Conservation (phyloP, 2,797 vertebrate species). For the Pipistrellus kuhlii region DNA sequence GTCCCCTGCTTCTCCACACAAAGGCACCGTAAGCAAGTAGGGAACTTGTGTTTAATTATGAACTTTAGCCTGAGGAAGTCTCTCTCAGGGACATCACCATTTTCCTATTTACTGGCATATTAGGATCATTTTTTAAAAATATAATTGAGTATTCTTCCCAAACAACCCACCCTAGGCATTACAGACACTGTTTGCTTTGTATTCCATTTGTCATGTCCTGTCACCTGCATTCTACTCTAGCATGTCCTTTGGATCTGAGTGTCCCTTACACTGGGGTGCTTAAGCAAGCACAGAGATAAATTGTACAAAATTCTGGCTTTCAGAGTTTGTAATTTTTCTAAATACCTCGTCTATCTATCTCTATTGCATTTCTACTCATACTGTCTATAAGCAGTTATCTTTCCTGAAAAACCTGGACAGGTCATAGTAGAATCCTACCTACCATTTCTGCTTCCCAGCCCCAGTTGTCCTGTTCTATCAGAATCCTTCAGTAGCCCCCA, state of each 20-base stretch:
- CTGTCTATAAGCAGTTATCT: neutral
- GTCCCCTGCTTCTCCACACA: too few relatives aligned
- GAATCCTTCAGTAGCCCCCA: neutral
- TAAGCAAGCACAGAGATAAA: neutral
- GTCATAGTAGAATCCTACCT: neutral
- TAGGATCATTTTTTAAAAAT: neutral
- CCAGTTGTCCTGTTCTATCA: neutral
- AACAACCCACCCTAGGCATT: neutral
- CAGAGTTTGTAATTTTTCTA: neutral
- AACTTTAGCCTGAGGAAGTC: neutral
- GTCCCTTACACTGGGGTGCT: neutral
- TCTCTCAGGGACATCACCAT: neutral
- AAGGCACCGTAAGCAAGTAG: neutral
- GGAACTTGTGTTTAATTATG: neutral
- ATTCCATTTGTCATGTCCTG: neutral
- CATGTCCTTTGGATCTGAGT: neutral
- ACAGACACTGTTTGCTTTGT: neutral
- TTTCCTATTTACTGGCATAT: neutral
- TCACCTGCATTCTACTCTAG: neutral
- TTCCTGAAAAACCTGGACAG: neutral
- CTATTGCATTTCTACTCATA: neutral
- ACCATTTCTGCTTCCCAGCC: neutral
- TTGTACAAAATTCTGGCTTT: neutral
- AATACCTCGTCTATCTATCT: neutral
- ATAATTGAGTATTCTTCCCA: neutral